A percentile compares a stretch with the other conserved stretches of the same genome.
Conservation (phyloP, 2,888 invertebrate genomes). For the Mamestra brassicae region DNA sequence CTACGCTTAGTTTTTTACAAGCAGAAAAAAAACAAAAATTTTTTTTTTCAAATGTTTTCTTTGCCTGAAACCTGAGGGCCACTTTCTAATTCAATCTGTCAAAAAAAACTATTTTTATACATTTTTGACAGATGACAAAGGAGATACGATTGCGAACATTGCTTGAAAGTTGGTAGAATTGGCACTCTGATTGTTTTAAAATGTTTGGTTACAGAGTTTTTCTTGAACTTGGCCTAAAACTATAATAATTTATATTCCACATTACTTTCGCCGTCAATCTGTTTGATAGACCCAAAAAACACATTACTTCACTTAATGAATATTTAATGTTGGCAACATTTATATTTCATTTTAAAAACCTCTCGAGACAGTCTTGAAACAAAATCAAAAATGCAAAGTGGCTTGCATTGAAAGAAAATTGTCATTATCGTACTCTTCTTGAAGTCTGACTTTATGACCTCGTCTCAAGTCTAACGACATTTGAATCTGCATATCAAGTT, state of each 20-base stretch:
- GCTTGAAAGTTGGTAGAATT: no score
- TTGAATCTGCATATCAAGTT: slow-evolving; percentile 21
- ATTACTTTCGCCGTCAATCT: not conserved
- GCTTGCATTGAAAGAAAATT: slow-evolving; percentile 29
- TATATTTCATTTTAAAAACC: not conserved
- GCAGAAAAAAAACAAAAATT: no score
- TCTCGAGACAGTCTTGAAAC: not conserved
- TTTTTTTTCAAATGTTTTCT: no score
- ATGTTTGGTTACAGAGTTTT: not conserved
- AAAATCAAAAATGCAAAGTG: slow-evolving; percentile 35
- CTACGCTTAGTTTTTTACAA: no score
- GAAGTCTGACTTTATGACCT: slow-evolving; percentile 12
- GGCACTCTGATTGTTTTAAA: not conserved
- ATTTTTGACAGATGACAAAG: no score
- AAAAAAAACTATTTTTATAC: no score
- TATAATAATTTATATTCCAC: not conserved
- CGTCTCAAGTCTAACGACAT: not conserved
- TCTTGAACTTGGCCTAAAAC: not conserved
- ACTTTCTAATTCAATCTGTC: no score
- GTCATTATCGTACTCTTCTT: slow-evolving; percentile 20
- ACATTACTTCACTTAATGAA: not conserved
- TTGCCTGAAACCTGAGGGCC: no score
- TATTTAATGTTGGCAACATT: not conserved
- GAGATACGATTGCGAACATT: no score
- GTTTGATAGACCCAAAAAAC: not conserved